Percentiles rank a stretch among this genome's conserved stretches.
Conservation (phyloP, 2,888 invertebrate species). For the Spodoptera littoralis region DNA sequence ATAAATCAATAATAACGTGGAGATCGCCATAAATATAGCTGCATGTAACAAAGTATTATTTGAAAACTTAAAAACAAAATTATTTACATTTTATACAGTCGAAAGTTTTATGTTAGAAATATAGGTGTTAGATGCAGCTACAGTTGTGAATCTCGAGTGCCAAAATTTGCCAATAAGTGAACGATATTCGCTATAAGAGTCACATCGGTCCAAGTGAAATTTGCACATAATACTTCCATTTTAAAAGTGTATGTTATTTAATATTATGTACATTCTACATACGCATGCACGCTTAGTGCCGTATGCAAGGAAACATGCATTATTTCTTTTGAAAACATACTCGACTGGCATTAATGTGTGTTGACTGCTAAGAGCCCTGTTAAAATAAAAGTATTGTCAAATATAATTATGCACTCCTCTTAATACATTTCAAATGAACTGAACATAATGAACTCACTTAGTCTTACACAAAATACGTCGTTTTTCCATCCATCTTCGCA, state of each 20-base stretch:
- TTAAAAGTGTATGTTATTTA: slow-evolving; percentile 73
- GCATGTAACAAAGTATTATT: slow-evolving; percentile 21
- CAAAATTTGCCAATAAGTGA: slow-evolving; percentile 71
- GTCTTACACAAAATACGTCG: slow-evolving; percentile 88
- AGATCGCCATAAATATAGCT: slow-evolving; percentile 58
- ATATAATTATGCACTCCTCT: slow-evolving; percentile 80
- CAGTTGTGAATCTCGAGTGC: slow-evolving; percentile 67
- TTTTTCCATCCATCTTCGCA: slow-evolving; percentile 89
- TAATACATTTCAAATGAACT: slow-evolving; percentile 80
- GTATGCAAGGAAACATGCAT: slow-evolving; percentile 86
- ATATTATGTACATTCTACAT: slow-evolving; percentile 80
- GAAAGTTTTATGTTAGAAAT: slow-evolving; percentile 31
- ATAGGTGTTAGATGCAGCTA: slow-evolving; percentile 48
- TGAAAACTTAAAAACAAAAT: slow-evolving; percentile 13
- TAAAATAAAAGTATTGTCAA: slow-evolving; percentile 87
- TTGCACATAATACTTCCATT: slow-evolving; percentile 72
- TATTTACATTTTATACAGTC: background rate
- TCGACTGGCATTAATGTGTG: slow-evolving; percentile 89
- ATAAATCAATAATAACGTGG: slow-evolving; percentile 55
- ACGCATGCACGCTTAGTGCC: slow-evolving; percentile 86
- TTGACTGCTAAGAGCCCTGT: slow-evolving; percentile 89
- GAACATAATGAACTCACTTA: slow-evolving; percentile 87
- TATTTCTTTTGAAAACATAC: slow-evolving; percentile 87
- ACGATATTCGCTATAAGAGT: slow-evolving; percentile 67
- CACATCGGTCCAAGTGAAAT: slow-evolving; percentile 68